These are phyloP conservation scores for Athene cunicularia DNA, from an alignment of 2,113 vertebrate species.

Conservation along the genomic window DNA sequence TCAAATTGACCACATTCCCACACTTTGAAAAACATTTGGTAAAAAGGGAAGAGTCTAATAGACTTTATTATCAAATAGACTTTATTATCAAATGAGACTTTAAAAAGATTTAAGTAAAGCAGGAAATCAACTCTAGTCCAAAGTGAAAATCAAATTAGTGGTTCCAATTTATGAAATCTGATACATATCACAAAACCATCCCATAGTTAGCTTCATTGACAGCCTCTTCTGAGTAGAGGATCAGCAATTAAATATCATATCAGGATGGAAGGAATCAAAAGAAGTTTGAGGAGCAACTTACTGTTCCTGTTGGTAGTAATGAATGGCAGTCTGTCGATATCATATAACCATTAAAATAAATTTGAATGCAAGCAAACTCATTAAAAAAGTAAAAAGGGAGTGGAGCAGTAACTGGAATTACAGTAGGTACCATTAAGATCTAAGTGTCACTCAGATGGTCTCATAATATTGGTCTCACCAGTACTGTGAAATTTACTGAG, in stretches of 20 bases:
- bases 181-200: neutral
- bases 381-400: neutral
- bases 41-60: neutral
- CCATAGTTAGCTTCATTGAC: neutral
- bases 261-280: neutral
- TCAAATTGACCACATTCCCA: neutral
- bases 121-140: neutral
- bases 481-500: neutral
- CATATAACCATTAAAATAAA: neutral
- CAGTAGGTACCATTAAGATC: neutral
- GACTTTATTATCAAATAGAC: neutral
- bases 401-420: neutral
- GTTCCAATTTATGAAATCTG: neutral
- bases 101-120: neutral
- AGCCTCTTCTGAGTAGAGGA: neutral
- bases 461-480: neutral
- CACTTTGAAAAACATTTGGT: neutral
- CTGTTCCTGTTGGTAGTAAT: neutral
- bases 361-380: neutral
- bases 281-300: neutral
- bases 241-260: neutral
- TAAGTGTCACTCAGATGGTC: neutral
- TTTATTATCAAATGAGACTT: neutral
- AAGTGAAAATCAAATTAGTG: neutral
- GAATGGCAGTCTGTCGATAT: neutral